Percentiles rank a stretch among this genome's conserved stretches.
Conservation (phyloP, 2,113 vertebrate species). For the Phalacrocorax brasilianus region DNA sequence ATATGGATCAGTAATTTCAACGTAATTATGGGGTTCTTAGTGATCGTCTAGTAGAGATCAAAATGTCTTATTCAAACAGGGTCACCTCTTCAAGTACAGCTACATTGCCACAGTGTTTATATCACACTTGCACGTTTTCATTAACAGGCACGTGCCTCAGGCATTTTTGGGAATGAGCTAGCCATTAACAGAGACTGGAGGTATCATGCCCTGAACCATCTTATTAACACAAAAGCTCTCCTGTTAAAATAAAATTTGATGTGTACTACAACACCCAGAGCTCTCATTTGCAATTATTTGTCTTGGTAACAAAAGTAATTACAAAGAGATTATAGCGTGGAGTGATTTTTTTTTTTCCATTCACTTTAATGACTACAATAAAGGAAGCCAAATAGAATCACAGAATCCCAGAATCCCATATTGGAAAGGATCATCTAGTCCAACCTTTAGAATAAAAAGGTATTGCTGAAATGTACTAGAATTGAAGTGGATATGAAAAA, state of each 20-base stretch:
- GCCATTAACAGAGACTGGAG: not conserved
- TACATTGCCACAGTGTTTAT: not conserved
- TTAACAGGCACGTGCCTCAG: not conserved
- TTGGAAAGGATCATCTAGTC: too few species aligned
- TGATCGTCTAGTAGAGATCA: not conserved
- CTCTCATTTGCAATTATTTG: not conserved
- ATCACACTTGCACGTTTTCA: not conserved
- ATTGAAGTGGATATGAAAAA: not conserved
- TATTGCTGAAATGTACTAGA: not conserved
- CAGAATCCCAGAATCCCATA: too few species aligned
- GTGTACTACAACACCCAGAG: not conserved
- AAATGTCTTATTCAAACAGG: not conserved
- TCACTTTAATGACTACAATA: not conserved
- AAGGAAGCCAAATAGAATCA: not conserved
- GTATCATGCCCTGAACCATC: not conserved
- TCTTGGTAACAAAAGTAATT: not conserved
- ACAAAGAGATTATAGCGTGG: not conserved
- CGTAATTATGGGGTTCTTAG: not conserved
- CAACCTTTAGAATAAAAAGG: not conserved
- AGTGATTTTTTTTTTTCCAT: not conserved
- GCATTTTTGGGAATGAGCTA: not conserved
- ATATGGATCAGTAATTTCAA: not conserved
- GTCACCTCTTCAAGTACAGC: not conserved
- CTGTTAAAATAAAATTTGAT: not conserved
- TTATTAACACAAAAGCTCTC: not conserved